phyloP scores from a whole-genome alignment of 2,888 invertebrate species.

The Mystacides longicornis region DNA sequence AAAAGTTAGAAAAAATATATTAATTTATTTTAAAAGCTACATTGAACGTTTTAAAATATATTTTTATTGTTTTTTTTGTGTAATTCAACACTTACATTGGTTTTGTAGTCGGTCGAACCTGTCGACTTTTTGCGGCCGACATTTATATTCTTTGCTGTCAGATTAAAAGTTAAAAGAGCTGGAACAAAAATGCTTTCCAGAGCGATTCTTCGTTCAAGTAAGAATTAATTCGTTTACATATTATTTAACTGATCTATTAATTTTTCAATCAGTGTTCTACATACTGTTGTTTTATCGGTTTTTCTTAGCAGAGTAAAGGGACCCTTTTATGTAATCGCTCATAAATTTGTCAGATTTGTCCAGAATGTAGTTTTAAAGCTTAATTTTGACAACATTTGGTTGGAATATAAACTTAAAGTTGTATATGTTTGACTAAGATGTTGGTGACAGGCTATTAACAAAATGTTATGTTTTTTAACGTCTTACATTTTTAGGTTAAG shows the following conservation, averaged over 20 bases:
- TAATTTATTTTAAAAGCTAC: too few relatives aligned
- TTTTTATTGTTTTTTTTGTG: too few relatives aligned
- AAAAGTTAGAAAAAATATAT: too few relatives aligned
- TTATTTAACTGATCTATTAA: not conserved
- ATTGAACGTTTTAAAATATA: too few relatives aligned
- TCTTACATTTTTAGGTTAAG: too few relatives aligned
- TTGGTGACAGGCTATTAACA: too few relatives aligned
- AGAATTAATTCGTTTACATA: slow-evolving; percentile 28
- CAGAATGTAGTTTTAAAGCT: not conserved
- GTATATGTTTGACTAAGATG: too few relatives aligned
- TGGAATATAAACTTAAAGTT: too few relatives aligned
- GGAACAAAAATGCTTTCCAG: slow-evolving; percentile 68
- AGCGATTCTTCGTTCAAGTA: slow-evolving; percentile 61
- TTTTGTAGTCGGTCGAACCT: not conserved
- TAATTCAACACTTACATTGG: too few relatives aligned
- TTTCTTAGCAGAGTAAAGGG: not conserved
- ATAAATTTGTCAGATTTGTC: not conserved
- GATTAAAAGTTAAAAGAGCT: slow-evolving; percentile 30
- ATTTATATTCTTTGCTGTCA: not conserved
- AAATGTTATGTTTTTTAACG: too few relatives aligned
- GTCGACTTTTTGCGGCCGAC: not conserved
- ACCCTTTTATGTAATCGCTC: slow-evolving; percentile 47
- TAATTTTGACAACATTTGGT: too few relatives aligned
- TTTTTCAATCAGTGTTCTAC: not conserved
- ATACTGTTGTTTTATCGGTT: not conserved